Conservation (phyloP, 2,888 invertebrate species). For the Sabellastarte sp. region DNA sequence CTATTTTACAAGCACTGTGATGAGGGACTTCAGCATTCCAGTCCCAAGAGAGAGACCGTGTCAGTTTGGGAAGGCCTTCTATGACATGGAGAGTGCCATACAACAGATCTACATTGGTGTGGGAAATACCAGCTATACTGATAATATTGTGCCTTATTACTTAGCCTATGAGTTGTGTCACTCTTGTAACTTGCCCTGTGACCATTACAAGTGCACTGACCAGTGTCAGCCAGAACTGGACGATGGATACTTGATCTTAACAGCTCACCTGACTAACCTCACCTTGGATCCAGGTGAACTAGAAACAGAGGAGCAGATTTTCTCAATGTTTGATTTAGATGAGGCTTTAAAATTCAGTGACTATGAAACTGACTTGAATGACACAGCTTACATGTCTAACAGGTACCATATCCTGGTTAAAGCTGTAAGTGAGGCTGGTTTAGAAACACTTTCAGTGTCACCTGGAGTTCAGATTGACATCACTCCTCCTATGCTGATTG, state of each 20-base stretch:
- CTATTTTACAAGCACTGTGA: background rate
- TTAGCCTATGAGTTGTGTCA: slow-evolving; percentile 14
- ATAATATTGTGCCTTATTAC: slow-evolving; percentile 11
- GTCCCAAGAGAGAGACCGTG: background rate
- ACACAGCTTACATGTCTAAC: background rate
- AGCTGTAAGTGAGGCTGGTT: background rate
- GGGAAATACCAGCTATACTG: background rate
- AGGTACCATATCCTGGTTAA: background rate
- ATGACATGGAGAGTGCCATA: background rate
- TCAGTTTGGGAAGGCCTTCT: background rate
- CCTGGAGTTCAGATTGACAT: background rate
- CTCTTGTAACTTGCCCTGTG: slow-evolving; percentile 6
- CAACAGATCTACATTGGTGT: slow-evolving; percentile 3
- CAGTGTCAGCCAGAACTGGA: slow-evolving; percentile 16
- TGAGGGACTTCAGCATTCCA: background rate
- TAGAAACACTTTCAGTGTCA: background rate
- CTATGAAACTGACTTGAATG: background rate
- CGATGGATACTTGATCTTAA: background rate
- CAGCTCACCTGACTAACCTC: background rate
- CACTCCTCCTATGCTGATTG: background rate
- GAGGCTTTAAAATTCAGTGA: too few species aligned
- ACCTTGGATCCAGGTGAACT: background rate
- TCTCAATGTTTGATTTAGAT: too few species aligned
- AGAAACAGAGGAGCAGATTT: too few species aligned
- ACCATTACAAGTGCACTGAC: slow-evolving; percentile 5